Conservation (phyloP, 2,888 invertebrate genomes). For the Scelioninae gen. 2 region DNA sequence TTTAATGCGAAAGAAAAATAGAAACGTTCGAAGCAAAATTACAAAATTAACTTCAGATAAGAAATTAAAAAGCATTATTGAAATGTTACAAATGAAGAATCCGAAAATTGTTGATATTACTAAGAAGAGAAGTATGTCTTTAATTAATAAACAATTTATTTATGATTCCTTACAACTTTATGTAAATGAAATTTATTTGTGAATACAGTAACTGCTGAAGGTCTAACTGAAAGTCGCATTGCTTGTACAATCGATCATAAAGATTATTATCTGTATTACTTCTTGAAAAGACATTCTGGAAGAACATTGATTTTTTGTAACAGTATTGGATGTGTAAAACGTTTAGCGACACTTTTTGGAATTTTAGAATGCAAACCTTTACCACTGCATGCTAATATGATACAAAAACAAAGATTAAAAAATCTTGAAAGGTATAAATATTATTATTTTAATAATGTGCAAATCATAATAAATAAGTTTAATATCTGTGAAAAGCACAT, state of each 20-base stretch:
- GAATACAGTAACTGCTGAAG: slow-evolving; percentile 89
- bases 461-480: not conserved
- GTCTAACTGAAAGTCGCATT: slow-evolving; percentile 90
- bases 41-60: slow-evolving; percentile 83
- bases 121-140: slow-evolving; percentile 79
- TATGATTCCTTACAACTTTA: no score
- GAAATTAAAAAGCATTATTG: slow-evolving; percentile 86
- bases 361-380: slow-evolving; percentile 84
- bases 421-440: slow-evolving; percentile 88
- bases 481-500: no score
- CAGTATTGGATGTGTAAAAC: slow-evolving; percentile 94
- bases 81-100: slow-evolving; percentile 89
- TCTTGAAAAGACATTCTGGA: slow-evolving; percentile 89
- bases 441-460: not conserved
- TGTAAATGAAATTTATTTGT: no score
- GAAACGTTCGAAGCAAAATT: slow-evolving; percentile 76
- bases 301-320: slow-evolving; percentile 95
- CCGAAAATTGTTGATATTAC: slow-evolving; percentile 97
- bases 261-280: slow-evolving; percentile 95
- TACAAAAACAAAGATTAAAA: slow-evolving; percentile 93
- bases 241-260: slow-evolving; percentile 87
- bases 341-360: slow-evolving; percentile 83
- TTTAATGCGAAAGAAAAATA: slow-evolving; percentile 78
- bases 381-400: slow-evolving; percentile 92
- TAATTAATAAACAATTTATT: slow-evolving; percentile 1